Percentiles rank a stretch among this genome's conserved stretches.
Conservation (phyloP, 2,797 vertebrate species). For the Melanotaenia parkinsoni region DNA sequence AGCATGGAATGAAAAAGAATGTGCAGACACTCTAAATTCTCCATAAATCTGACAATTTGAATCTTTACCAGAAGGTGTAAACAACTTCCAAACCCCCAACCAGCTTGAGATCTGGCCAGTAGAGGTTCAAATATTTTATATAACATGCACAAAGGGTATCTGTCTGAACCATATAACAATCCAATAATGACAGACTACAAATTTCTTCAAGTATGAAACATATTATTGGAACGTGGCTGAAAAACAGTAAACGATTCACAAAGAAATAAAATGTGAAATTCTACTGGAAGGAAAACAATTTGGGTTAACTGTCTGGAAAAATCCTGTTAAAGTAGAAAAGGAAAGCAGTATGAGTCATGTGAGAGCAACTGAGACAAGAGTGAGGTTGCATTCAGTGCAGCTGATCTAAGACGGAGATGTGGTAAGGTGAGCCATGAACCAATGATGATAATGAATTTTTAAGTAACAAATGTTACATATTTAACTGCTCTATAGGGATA, state of each 20-base stretch:
- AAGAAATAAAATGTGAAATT: constrained; percentile 12
- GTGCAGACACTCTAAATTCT: background rate
- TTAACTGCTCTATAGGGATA: constrained; percentile 22
- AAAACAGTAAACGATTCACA: constrained; percentile 2
- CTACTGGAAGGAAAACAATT: background rate
- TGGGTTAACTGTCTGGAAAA: constrained; percentile 12
- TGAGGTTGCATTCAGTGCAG: constrained; percentile 48
- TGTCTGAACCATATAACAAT: constrained; percentile 7
- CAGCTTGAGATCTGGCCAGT: constrained; percentile 30
- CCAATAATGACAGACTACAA: background rate
- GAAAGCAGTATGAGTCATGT: constrained; percentile 40
- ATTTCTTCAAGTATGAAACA: constrained; percentile 4
- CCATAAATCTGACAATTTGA: constrained; percentile 10
- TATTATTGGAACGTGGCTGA: constrained; percentile 6
- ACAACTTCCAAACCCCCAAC: constrained; percentile 29
- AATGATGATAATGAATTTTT: constrained; percentile 38
- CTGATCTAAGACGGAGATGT: constrained; percentile 25
- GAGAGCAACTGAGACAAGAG: constrained; percentile 40
- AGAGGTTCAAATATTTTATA: constrained; percentile 21
- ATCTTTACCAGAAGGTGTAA: constrained; percentile 7
- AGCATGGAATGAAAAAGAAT: constrained; percentile 22
- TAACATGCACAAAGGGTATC: constrained; percentile 8
- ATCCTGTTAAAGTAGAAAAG: constrained; percentile 37
- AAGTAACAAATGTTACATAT: constrained; percentile 24
- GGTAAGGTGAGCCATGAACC: constrained; percentile 40